Conservation (phyloP, 1,140 invertebrate genomes). For the Eriosoma lanigerum region DNA sequence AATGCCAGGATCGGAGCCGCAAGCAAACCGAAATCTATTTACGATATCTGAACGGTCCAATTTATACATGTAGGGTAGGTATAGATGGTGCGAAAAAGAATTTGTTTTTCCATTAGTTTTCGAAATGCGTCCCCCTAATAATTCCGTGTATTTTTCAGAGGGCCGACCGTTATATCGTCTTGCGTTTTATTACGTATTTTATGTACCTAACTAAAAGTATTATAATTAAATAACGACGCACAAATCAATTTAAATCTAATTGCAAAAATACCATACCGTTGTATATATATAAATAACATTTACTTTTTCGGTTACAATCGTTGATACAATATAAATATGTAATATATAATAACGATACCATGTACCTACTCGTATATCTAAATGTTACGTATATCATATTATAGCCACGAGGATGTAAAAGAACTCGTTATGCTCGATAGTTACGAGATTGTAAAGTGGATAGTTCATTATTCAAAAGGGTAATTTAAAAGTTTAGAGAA, state of each 20-base stretch:
- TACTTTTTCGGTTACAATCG: too few relatives aligned
- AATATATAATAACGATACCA: too few relatives aligned
- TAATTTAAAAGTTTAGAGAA: not conserved
- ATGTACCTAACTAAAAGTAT: too few relatives aligned
- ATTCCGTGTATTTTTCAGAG: not conserved
- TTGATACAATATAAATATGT: too few relatives aligned
- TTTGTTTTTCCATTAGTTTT: not conserved
- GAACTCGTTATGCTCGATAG: not conserved
- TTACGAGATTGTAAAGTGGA: constrained; percentile 6
- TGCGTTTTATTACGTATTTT: too few relatives aligned
- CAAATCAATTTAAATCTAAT: too few relatives aligned
- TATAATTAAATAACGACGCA: too few relatives aligned
- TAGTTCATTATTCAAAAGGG: not conserved
- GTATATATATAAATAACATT: too few relatives aligned
- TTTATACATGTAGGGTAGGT: not conserved
- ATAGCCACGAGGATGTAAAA: not conserved
- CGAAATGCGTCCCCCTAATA: not conserved
- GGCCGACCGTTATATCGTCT: not conserved
- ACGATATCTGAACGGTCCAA: not conserved
- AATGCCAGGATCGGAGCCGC: not conserved
- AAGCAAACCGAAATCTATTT: constrained; percentile 20
- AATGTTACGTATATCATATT: too few relatives aligned
- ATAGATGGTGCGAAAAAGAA: not conserved
- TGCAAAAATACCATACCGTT: too few relatives aligned
- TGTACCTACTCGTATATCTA: too few relatives aligned